A percentile compares a stretch with the other conserved stretches of the same genome.
Evolutionary conservation across 1,140 invertebrate species (phyloP).

Genomic region (Drosophila jambulina): DNA sequence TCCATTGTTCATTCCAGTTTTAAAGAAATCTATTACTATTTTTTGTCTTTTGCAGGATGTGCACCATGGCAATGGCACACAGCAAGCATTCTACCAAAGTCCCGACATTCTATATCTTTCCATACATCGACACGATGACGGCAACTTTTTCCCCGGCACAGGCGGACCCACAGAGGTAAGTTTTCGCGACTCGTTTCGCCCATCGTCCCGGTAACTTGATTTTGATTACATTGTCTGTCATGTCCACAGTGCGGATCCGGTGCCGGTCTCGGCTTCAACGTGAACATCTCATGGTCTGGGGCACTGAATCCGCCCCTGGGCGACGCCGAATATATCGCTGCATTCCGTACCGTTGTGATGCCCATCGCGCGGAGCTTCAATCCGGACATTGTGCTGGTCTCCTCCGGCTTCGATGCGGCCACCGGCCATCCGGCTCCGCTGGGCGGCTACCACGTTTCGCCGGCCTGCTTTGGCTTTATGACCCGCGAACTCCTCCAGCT

Average conservation of each 20-base stretch:
- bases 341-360: conserved; percentile 96
- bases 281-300: conserved; percentile 98
- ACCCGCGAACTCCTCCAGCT: conserved; percentile 96
- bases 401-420: conserved; percentile 99
- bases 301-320: conserved; percentile 96
- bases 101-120: conserved; percentile 97
- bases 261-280: conserved; percentile 97
- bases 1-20: background rate
- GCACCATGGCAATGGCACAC: conserved; percentile 99
- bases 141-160: conserved; percentile 99
- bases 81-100: conserved; percentile 99
- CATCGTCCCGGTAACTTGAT: background rate
- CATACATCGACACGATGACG: conserved; percentile 99
- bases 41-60: conserved; percentile 91
- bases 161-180: conserved; percentile 92
- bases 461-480: conserved; percentile 98
- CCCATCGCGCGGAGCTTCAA: conserved; percentile 97
- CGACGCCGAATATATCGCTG: conserved; percentile 99
- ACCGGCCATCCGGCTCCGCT: conserved; percentile 96
- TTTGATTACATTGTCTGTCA: background rate
- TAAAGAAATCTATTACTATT: background rate
- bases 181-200: conserved; percentile 40
- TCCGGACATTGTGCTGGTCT: conserved; percentile 98
- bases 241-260: conserved; percentile 91
- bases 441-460: conserved; percentile 97